Conservation (phyloP, 2,113 vertebrate species). For the Microtus richardsoni region DNA sequence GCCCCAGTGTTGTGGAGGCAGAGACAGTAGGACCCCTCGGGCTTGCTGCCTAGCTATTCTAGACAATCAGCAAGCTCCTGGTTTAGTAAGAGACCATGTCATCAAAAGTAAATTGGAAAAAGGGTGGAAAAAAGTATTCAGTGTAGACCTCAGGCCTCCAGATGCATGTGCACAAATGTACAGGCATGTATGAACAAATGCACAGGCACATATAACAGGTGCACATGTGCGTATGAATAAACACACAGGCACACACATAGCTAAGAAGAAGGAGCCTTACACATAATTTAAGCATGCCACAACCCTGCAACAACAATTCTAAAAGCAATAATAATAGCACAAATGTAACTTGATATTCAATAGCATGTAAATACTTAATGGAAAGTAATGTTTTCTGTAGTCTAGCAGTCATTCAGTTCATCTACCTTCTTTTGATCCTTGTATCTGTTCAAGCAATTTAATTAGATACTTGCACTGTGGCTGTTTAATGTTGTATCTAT, state of each 20-base stretch:
- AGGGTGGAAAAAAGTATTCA: not conserved
- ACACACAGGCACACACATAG: not conserved
- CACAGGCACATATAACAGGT: not conserved
- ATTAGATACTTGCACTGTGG: not conserved
- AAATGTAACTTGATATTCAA: constrained; percentile 6
- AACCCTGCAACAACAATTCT: constrained; percentile 15
- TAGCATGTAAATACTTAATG: constrained; percentile 14
- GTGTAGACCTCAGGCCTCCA: not conserved
- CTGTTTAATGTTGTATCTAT: not conserved
- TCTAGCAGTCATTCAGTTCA: not conserved
- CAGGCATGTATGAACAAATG: too few relatives aligned
- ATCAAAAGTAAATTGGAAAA: not conserved
- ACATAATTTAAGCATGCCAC: not conserved
- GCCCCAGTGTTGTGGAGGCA: not conserved
- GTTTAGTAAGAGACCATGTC: not conserved
- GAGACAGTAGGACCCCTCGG: not conserved
- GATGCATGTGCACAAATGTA: too few relatives aligned
- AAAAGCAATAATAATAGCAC: not conserved
- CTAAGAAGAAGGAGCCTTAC: not conserved
- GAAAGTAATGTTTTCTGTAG: not conserved
- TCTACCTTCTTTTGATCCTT: not conserved
- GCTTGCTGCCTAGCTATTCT: not conserved
- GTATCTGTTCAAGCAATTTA: not conserved
- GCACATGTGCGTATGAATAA: too few relatives aligned
- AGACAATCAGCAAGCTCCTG: not conserved